A percentile compares a stretch with the other conserved stretches of the same genome.
phyloP scores from a whole-genome alignment of 1,140 invertebrate species.

The Heliconius hermathena region DNA sequence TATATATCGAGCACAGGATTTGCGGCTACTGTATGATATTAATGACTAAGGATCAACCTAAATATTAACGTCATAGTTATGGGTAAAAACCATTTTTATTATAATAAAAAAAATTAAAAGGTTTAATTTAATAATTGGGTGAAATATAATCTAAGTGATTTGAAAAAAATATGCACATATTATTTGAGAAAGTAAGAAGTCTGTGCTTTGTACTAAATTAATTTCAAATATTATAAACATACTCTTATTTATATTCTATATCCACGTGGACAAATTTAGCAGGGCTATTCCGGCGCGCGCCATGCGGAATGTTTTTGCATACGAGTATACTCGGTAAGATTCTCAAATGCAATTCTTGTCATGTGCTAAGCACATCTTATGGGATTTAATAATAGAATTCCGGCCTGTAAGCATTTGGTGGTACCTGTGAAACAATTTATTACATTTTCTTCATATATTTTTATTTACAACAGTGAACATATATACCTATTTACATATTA shows the following conservation, averaged over 20 bases:
- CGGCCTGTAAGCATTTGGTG: slow-evolving; percentile 9
- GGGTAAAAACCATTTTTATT: not conserved
- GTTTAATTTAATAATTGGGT: too few species aligned
- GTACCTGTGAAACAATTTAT: not conserved
- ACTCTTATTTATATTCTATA: slow-evolving; percentile 35
- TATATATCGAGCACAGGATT: not conserved
- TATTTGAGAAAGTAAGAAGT: not conserved
- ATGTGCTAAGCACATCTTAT: slow-evolving; percentile 34
- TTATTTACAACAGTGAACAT: not conserved
- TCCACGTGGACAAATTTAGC: slow-evolving; percentile 48
- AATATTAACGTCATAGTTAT: not conserved
- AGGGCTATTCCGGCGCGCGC: slow-evolving; percentile 43
- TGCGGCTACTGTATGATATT: not conserved
- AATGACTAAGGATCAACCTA: not conserved
- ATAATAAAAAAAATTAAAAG: not conserved
- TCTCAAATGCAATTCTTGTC: slow-evolving; percentile 32
- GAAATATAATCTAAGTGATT: too few species aligned
- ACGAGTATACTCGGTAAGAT: slow-evolving; percentile 22
- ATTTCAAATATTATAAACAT: slow-evolving; percentile 29
- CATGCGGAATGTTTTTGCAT: slow-evolving; percentile 42
- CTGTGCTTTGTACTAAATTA: not conserved
- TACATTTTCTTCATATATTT: not conserved
- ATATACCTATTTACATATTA: not conserved
- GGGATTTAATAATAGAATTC: slow-evolving; percentile 25
- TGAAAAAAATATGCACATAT: too few species aligned